Conservation (phyloP, 2,797 vertebrate species). For the Tauraco hartlaubi region DNA sequence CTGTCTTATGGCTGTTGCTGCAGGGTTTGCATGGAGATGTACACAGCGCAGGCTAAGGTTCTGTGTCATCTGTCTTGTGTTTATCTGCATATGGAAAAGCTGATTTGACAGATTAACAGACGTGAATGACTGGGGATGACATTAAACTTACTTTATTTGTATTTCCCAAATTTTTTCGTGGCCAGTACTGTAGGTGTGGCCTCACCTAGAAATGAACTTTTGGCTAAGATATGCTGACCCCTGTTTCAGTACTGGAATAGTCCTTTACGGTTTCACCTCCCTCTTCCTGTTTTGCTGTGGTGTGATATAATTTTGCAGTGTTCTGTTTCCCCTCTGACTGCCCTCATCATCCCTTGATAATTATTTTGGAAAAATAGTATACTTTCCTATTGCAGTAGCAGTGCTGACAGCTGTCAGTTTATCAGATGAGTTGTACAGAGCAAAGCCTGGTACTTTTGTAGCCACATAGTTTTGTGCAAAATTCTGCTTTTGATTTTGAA, state of each 20-base stretch:
- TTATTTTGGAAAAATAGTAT: not conserved
- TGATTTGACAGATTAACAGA: not conserved
- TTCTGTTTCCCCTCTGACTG: not conserved
- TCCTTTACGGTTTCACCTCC: rapidly evolving
- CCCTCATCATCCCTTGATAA: not conserved
- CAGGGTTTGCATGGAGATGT: not conserved
- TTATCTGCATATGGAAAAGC: not conserved
- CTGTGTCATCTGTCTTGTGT: not conserved
- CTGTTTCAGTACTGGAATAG: not conserved
- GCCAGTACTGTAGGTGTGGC: not conserved
- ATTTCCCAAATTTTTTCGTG: not conserved
- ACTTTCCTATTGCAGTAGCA: not conserved
- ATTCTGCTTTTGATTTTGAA: not conserved
- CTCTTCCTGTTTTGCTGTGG: not conserved
- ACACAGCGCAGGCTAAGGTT: not conserved
- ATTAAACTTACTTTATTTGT: not conserved
- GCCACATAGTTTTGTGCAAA: not conserved
- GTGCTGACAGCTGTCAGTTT: not conserved
- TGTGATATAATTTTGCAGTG: not conserved
- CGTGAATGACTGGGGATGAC: not conserved
- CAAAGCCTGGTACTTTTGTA: not conserved
- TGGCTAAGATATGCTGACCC: not conserved
- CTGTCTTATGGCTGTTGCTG: not conserved
- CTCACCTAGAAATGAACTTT: not conserved
- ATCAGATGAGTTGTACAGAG: not conserved